phyloP scores from a whole-genome alignment of 2,888 invertebrate species.

The Pegoplata infirma region DNA sequence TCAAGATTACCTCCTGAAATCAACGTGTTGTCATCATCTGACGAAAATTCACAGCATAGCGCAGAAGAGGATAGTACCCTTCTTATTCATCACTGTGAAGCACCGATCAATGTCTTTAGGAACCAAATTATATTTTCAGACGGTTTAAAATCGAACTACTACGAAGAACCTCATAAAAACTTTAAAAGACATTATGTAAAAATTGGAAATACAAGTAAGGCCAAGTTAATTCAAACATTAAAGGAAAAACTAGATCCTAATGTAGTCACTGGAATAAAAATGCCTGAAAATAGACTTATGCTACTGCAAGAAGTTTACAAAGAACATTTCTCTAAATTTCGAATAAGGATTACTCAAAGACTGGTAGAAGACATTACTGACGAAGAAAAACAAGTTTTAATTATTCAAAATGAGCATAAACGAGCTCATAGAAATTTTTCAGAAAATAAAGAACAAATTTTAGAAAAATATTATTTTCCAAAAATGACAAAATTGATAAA shows the following conservation, averaged over 20 bases:
- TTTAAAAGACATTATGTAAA: background rate
- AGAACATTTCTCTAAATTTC: conserved; percentile 18
- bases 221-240: no score
- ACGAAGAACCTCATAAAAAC: background rate
- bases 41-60: background rate
- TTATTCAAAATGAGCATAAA: conserved; percentile 36
- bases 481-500: conserved; percentile 39
- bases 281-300: conserved; percentile 13
- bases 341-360: conserved; percentile 17
- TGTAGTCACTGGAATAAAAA: conserved; percentile 35
- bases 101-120: conserved; percentile 19
- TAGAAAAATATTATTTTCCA: conserved; percentile 47
- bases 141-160: background rate
- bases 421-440: conserved; percentile 22
- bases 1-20: no score
- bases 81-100: background rate
- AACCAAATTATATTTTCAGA: conserved; percentile 18
- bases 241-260: conserved; percentile 37
- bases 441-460: conserved; percentile 40
- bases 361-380: conserved; percentile 35
- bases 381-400: conserved; percentile 16
- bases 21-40: background rate
- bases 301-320: no score
- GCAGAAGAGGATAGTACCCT: background rate
- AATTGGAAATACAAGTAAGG: background rate